Evolutionary conservation across 2,888 invertebrate genomes (phyloP), one percentile per base, ranked within the genome.

Genomic region (Limnephilus marmoratus): DNA sequence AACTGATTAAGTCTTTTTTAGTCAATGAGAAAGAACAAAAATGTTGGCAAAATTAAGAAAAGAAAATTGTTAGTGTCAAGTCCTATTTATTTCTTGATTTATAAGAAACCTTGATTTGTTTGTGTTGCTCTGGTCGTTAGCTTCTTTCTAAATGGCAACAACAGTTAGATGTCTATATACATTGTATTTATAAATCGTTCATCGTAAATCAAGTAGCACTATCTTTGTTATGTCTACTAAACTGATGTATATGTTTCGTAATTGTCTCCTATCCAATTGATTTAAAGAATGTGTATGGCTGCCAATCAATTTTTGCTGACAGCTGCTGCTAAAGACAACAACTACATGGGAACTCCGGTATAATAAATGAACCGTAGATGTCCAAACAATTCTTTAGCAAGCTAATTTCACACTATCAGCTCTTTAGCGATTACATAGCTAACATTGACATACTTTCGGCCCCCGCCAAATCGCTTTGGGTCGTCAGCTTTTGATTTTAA

Each of bases 391-490:
- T 53, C 53, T 15, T 53, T 53, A 53, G 53, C 53, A 53, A 18
- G 18, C 53, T 53, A 53, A 53, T 53, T 18, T 53, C 53, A 53
- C 53, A 34, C 18, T 31, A 9, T 82, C 15, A 34, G 34, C 31
- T 31, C 34, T 82, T 82, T 18, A 34, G 82, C 37, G 83, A 83
- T 31, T 83, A 31, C 31, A 31, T 2, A 31, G 83, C 15, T 83
- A 13, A 15, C 83, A 83, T 34, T 83, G 83, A 34, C 83, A 83
- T 83, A 37, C 37, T 83, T 83, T 37, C 34, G 34, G 83, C 83
- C 2, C 13, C 83, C 83, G 83, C 83, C 83, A 83, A 83, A 83
- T 29, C 29, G 15, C 34, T 34, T 7, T n/a, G 31, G 18, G 34
- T 82, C 41, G 34, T 82, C 41, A 18, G 29, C 29, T 83, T 83